Percentiles rank a stretch among this genome's conserved stretches.
Evolutionary conservation across 2,888 invertebrate genomes (phyloP).

Genomic region (Caenorhabditis sp.): DNA sequence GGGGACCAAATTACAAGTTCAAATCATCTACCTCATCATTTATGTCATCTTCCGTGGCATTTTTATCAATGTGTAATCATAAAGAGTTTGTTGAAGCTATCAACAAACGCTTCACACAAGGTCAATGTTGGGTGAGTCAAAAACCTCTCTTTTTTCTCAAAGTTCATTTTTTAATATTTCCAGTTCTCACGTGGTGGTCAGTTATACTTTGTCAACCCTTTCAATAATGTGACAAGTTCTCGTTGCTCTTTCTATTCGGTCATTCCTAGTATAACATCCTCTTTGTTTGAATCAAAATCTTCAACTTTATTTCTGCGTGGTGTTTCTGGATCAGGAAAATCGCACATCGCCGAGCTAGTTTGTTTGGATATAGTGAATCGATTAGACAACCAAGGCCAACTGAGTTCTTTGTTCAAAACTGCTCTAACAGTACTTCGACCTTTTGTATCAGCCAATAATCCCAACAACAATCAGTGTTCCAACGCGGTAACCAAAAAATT

Average conservation of each 20-base stretch:
- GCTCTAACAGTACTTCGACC: slow-evolving; percentile 40
- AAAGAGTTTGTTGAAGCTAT: slow-evolving; percentile 38
- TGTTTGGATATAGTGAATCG: slow-evolving; percentile 37
- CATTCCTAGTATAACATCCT: slow-evolving; percentile 35
- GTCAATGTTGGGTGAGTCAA: slow-evolving; percentile 44
- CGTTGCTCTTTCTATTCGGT: slow-evolving; percentile 34
- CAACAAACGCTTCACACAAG: slow-evolving; percentile 41
- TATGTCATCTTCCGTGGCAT: slow-evolving; percentile 36
- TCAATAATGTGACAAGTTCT: slow-evolving; percentile 43
- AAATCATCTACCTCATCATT: slow-evolving; percentile 27
- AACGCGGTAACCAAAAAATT: slow-evolving; percentile 24
- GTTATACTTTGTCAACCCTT: slow-evolving; percentile 52
- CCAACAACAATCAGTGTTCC: slow-evolving; percentile 40
- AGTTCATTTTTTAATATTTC: slow-evolving; percentile 5
- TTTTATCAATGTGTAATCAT: slow-evolving; percentile 38
- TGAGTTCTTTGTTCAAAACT: slow-evolving; percentile 34
- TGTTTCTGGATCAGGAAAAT: slow-evolving; percentile 48
- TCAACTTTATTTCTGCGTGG: slow-evolving; percentile 42
- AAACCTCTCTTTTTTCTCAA: not conserved
- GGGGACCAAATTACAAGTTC: not conserved
- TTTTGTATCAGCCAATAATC: slow-evolving; percentile 40
- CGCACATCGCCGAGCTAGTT: slow-evolving; percentile 36
- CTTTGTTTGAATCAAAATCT: slow-evolving; percentile 27
- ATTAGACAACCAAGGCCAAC: slow-evolving; percentile 31
- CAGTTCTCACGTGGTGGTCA: slow-evolving; percentile 45